Percentiles rank a stretch among this genome's conserved stretches.
phyloP scores from a whole-genome alignment of 2,888 invertebrate genomes.

The Euproctis similis region DNA sequence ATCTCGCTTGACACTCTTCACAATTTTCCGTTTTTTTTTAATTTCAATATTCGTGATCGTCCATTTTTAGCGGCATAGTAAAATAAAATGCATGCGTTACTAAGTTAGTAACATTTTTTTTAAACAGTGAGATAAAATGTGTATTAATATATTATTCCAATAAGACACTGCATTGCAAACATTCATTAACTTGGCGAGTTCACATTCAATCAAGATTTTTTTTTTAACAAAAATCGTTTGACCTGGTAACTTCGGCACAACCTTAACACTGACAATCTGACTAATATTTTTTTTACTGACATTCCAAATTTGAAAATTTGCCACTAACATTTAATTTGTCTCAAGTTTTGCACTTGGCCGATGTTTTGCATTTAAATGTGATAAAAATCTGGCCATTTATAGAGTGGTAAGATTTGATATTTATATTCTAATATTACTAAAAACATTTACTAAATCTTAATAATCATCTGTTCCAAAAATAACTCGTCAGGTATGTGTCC shows the following conservation, averaged over 20 bases:
- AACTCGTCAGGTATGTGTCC: conserved; percentile 40
- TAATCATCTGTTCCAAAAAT: conserved; percentile 33
- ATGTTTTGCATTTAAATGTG: no score
- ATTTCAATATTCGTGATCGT: conserved; percentile 16
- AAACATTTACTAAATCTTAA: no score
- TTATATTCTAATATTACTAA: no score
- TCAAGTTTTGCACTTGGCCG: no score
- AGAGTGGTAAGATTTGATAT: no score
- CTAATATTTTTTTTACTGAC: conserved; percentile 30
- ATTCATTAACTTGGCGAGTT: conserved; percentile 36
- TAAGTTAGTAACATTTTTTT: conserved; percentile 22
- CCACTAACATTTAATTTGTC: no score
- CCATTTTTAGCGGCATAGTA: conserved; percentile 32
- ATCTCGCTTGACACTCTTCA: conserved; percentile 41
- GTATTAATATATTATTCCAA: conserved; percentile 14
- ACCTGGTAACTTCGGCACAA: conserved; percentile 8
- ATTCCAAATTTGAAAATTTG: conserved; percentile 48
- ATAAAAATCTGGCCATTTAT: no score
- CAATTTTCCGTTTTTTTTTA: conserved; percentile 17
- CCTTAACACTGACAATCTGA: conserved; percentile 16
- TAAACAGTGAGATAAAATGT: no score
- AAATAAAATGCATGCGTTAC: conserved; percentile 42
- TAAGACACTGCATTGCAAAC: conserved; percentile 39
- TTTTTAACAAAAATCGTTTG: conserved; percentile 3
- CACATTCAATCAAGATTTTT: conserved; percentile 8